A percentile compares a stretch with the other conserved stretches of the same genome.
Evolutionary conservation across 1,140 invertebrate species (phyloP).

Genomic region (Papilio polytes): DNA sequence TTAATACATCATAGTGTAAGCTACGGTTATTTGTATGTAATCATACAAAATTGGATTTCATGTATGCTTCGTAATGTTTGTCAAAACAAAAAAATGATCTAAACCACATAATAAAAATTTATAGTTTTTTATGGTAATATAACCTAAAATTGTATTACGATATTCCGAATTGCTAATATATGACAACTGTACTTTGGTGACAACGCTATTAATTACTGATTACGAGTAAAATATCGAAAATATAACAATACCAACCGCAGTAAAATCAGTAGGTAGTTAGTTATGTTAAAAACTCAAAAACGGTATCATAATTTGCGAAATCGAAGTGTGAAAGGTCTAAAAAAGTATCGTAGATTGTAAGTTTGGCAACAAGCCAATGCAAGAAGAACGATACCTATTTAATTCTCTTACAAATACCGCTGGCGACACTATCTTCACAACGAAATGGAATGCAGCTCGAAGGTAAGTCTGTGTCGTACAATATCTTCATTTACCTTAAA

Average conservation of each 20-base stretch:
- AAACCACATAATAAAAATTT: too few relatives aligned
- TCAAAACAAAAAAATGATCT: not conserved
- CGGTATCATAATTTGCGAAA: not conserved
- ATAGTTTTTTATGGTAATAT: too few relatives aligned
- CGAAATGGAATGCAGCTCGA: constrained; percentile 5
- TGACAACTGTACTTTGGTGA: too few relatives aligned
- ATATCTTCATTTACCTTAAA: not conserved
- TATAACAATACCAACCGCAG: too few relatives aligned
- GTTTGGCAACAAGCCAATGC: constrained; percentile 19
- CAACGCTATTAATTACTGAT: too few relatives aligned
- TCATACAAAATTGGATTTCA: constrained; percentile 14
- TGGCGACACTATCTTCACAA: not conserved
- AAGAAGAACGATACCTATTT: constrained; percentile 11
- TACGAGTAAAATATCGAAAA: too few relatives aligned
- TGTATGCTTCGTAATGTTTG: not conserved
- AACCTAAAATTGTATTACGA: too few relatives aligned
- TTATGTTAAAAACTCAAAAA: not conserved
- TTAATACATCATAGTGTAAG: too few relatives aligned
- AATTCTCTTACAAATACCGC: constrained; percentile 21
- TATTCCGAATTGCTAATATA: too few relatives aligned
- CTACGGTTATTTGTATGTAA: too few relatives aligned
- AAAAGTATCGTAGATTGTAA: constrained; percentile 16
- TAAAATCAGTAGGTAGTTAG: too few relatives aligned
- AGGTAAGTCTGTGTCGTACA: not conserved
- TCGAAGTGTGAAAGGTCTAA: not conserved